These are phyloP conservation scores for Cuniculus paca DNA, from an alignment of 2,797 vertebrate species.

Conservation along the genomic window DNA sequence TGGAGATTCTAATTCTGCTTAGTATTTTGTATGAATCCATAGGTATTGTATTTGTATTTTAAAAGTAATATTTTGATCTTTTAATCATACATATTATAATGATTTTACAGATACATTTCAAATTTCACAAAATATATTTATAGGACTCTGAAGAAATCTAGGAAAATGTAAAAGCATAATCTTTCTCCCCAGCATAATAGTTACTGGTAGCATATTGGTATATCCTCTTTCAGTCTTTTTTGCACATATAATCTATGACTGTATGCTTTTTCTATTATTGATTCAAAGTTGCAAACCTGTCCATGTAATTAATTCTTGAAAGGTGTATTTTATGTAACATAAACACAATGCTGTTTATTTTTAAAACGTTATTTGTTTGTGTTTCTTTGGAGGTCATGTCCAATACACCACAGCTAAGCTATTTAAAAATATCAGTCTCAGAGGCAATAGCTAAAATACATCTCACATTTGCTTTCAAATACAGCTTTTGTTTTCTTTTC, in stretches of 20 bases:
- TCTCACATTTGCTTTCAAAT: neutral
- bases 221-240: neutral
- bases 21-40: neutral
- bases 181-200: neutral
- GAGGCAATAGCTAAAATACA: neutral
- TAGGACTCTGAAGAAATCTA: neutral
- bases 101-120: neutral
- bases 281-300: neutral
- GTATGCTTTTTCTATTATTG: constrained; percentile 1
- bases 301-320: neutral
- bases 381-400: neutral
- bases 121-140: neutral
- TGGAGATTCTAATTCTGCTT: neutral
- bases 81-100: neutral
- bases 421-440: neutral
- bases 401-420: neutral
- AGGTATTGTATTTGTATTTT: neutral
- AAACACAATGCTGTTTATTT: neutral
- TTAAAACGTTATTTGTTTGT: neutral
- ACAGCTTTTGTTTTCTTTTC: constrained; percentile 1
- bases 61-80: neutral
- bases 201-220: neutral
- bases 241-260: neutral
- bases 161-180: neutral
- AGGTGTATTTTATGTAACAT: neutral